Percentiles rank a stretch among this genome's conserved stretches.
phyloP scores from a whole-genome alignment of 37 sponge, comb jelly and placozoan genomes.

The Beroe forskalii region DNA sequence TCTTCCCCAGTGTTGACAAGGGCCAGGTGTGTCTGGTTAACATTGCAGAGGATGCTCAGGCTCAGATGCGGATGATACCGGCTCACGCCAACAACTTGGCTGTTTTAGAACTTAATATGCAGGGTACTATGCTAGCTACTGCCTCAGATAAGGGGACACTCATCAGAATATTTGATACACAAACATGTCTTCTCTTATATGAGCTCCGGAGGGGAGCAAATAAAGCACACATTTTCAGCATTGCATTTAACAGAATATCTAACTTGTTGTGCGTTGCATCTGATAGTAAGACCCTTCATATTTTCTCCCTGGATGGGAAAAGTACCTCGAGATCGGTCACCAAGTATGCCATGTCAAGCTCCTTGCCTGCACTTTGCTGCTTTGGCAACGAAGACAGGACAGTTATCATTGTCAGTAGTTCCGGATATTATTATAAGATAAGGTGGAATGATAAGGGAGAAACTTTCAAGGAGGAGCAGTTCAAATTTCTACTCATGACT shows the following conservation, averaged over 20 bases:
- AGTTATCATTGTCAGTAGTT: neutral
- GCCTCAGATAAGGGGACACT: constrained; percentile 59
- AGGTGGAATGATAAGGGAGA: constrained; percentile 65
- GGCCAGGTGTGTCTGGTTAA: constrained; percentile 56
- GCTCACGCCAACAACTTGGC: constrained; percentile 3
- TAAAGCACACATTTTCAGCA: constrained; percentile 25
- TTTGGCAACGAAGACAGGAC: constrained; percentile 44
- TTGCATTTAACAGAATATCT: constrained; percentile 16
- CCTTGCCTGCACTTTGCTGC: constrained; percentile 41
- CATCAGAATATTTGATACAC: constrained; percentile 45
- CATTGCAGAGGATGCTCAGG: constrained; percentile 21
- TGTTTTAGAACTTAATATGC: constrained; percentile 25
- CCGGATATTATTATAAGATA: constrained; percentile 20
- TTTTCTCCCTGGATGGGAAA: constrained; percentile 57
- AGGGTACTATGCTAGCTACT: constrained; percentile 54
- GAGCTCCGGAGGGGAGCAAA: constrained; percentile 41
- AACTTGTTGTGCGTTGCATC: constrained; percentile 17
- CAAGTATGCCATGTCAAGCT: neutral
- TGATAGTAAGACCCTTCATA: constrained; percentile 28
- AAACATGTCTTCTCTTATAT: constrained; percentile 31
- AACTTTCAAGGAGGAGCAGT: constrained; percentile 59
- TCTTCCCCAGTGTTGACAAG: constrained; percentile 13
- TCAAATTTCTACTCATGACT: constrained; percentile 27
- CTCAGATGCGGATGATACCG: constrained; percentile 54
- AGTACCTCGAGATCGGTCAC: neutral